Evolutionary conservation across 2,797 vertebrate genomes (phyloP), one percentile per base, ranked within the genome.

Genomic region (Tragelaphus oryx): DNA sequence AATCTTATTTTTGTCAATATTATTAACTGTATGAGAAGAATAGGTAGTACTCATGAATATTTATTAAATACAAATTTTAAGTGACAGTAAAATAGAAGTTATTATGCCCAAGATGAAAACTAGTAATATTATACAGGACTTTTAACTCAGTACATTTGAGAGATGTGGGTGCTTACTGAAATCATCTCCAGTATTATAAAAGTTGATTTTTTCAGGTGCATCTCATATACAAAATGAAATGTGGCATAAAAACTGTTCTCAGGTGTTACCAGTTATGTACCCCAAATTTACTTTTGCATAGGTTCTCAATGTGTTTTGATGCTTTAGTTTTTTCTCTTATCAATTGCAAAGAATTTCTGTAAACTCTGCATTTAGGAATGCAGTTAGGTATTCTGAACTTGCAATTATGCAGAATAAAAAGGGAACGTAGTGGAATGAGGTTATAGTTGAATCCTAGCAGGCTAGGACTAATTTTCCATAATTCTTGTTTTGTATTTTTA

Each of bases 401-500:
- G 26, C 88, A 87, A 79, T 96, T 96, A 89, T 33, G 5, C 55
- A 95, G 80, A 96, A 96, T 91, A 86, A 79, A 59, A 84, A 91
- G 62, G 76, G 54, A 55, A 60, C 86, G 13, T 78, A 44, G 68
- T 76, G 22, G 55, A 85, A 60, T n/a, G 50, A 97, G 71, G 62
- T 97, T 85, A 80, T 7, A 74, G 87, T 81, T 96, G 89, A 94
- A 80, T 87, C 96, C 75, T 57, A 97, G 75, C 62, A 97, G 81
- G 85, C 91, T 93, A 94, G 75, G 83, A 80, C 68, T 97, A 88
- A 96, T 97, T 97, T 96, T 96, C 92, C 80, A 79, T 92, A 92
- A 96, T 96, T 95, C 96, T 98, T 62, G 82, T 59, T 97, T 97
- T 88, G 54, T 96, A 78, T 88, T 97, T 95, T 97, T 97, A 79